phyloP scores from a whole-genome alignment of 2,113 vertebrate species.

The Barnardius zonarius region DNA sequence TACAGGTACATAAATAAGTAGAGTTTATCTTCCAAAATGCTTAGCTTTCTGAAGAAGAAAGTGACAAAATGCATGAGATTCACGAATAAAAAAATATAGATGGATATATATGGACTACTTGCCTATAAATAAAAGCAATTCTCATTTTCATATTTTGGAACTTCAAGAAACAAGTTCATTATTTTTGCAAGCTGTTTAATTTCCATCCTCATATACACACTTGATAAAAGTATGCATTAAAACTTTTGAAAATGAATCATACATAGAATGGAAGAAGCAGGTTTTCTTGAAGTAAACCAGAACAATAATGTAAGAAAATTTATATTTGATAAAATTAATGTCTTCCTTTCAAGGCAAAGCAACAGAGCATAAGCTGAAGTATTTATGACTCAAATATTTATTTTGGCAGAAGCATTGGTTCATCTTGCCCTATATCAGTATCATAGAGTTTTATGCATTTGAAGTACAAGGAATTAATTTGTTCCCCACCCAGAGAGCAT shows the following conservation, averaged over 20 bases:
- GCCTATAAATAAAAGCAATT: not conserved
- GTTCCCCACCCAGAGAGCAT: not conserved
- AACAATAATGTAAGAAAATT: not conserved
- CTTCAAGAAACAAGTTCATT: not conserved
- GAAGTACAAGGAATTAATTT: conserved; percentile 18
- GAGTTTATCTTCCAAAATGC: not conserved
- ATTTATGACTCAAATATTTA: conserved; percentile 12
- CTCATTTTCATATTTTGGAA: not conserved
- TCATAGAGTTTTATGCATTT: not conserved
- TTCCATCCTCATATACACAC: not conserved
- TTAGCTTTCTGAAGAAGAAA: not conserved
- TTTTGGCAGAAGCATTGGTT: conserved; percentile 13
- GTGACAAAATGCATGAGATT: not conserved
- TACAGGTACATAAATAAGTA: not conserved
- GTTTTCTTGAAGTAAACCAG: not conserved
- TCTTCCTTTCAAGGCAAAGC: not conserved
- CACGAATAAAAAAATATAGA: not conserved
- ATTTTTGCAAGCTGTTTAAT: not conserved
- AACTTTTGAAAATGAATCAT: not conserved
- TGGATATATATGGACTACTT: not conserved
- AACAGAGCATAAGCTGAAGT: not conserved
- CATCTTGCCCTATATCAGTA: not conserved
- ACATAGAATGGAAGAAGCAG: not conserved
- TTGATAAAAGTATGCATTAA: not conserved
- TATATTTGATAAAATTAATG: not conserved